Conservation (phyloP, 1,140 invertebrate genomes). For the Neodiprion fabricii region DNA sequence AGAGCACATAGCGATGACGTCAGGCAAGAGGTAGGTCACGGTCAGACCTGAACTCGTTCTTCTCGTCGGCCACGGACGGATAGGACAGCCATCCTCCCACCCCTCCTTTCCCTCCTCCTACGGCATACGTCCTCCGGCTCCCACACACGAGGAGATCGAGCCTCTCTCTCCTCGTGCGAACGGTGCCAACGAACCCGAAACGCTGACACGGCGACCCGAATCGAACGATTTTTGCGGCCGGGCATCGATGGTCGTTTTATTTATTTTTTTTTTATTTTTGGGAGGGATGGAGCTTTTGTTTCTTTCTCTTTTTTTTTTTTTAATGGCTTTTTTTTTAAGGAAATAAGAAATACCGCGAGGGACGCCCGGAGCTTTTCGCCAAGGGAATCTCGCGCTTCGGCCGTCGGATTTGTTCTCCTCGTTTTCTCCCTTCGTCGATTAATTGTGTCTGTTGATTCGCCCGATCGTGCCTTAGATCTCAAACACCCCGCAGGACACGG, state of each 20-base stretch:
- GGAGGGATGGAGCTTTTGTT: too few relatives aligned
- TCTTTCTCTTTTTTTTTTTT: too few relatives aligned
- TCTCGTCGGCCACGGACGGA: conserved; percentile 22
- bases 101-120: conserved; percentile 10
- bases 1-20: conserved; percentile 29
- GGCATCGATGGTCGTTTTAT: neutral
- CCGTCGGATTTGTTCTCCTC: too few relatives aligned
- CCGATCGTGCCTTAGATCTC: neutral
- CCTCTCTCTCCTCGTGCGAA: conserved; percentile 22
- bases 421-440: neutral
- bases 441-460: conserved; percentile 7
- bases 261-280: too few relatives aligned
- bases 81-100: conserved; percentile 13
- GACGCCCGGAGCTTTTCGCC: too few relatives aligned
- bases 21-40: conserved; percentile 41
- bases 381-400: too few relatives aligned
- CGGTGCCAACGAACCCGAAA: too few relatives aligned
- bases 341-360: too few relatives aligned
- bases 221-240: neutral
- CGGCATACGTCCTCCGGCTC: conserved; percentile 24
- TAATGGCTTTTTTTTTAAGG: too few relatives aligned
- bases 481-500: too few relatives aligned
- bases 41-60: conserved; percentile 30
- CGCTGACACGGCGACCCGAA: neutral
- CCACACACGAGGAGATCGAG: conserved; percentile 9